Conservation (phyloP, 2,888 invertebrate genomes). For the Scaptomyza parva region DNA sequence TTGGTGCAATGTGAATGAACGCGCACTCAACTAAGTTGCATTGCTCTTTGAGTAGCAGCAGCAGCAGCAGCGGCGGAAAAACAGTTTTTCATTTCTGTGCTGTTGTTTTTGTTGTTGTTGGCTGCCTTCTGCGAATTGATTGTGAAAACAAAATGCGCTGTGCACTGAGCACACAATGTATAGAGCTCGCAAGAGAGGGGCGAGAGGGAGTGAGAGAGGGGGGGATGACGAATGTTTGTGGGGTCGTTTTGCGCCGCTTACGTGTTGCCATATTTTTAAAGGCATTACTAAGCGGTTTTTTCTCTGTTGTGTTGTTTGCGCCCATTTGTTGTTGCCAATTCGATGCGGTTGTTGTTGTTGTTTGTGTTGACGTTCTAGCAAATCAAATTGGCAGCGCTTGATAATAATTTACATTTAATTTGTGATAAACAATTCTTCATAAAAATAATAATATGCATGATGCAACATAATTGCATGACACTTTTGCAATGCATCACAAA, state of each 20-base stretch:
- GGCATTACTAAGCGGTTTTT: conserved; percentile 79
- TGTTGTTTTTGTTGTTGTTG: conserved; percentile 34
- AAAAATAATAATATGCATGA: conserved; percentile 34
- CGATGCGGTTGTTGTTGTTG: conserved; percentile 23
- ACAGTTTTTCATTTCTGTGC: conserved; percentile 65
- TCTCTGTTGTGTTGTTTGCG: conserved; percentile 30
- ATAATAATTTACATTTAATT: conserved; percentile 72
- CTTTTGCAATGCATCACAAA: background rate
- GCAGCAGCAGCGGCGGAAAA: conserved; percentile 46
- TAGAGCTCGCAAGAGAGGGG: background rate
- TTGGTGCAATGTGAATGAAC: conserved; percentile 73
- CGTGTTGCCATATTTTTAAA: conserved; percentile 82
- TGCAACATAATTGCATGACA: conserved; percentile 3
- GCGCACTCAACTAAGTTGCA: conserved; percentile 66
- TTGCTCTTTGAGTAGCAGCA: conserved; percentile 41
- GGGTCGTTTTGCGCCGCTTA: conserved; percentile 59
- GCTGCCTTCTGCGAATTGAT: conserved; percentile 53
- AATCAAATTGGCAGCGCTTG: conserved; percentile 65
- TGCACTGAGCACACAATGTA: conserved; percentile 67
- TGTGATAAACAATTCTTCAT: conserved; percentile 61
- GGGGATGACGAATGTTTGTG: background rate
- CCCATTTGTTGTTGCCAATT: conserved; percentile 45
- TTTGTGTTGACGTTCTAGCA: conserved; percentile 30
- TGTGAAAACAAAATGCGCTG: conserved; percentile 71
- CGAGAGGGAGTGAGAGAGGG: conserved; percentile 5